Evolutionary conservation across 2,797 vertebrate species (phyloP).

Genomic region (Botia kubotai): DNA sequence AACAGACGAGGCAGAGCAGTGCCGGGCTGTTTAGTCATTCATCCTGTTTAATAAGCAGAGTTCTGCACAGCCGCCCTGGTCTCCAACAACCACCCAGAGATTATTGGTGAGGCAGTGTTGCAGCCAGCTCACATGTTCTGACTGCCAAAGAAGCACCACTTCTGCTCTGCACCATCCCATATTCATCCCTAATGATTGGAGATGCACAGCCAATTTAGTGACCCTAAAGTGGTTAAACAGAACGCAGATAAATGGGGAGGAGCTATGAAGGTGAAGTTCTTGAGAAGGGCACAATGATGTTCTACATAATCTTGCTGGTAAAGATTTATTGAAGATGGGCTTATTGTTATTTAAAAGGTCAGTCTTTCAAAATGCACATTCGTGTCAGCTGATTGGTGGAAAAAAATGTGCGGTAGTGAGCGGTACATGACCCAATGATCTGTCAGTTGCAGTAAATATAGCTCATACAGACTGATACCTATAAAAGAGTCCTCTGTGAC

Average conservation of each 20-base stretch:
- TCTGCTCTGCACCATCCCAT: conserved; percentile 68
- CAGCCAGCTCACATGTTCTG: conserved; percentile 57
- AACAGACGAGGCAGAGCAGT: conserved; percentile 73
- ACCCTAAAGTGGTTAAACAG: conserved; percentile 68
- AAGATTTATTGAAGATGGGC: conserved; percentile 54
- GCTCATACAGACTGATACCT: neutral
- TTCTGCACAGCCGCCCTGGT: conserved; percentile 66
- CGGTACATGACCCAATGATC: neutral
- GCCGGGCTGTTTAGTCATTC: conserved; percentile 76
- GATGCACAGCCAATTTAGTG: conserved; percentile 69
- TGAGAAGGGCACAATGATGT: conserved; percentile 30
- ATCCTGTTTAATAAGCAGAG: conserved; percentile 79
- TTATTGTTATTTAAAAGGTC: conserved; percentile 37
- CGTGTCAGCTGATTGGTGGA: neutral
- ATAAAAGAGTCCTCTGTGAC: neutral
- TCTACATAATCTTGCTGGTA: conserved; percentile 35
- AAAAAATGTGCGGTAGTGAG: neutral
- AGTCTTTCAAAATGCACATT: conserved; percentile 39
- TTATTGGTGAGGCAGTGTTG: conserved; percentile 74
- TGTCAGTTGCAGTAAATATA: neutral
- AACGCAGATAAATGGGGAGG: conserved; percentile 64
- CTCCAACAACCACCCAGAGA: conserved; percentile 71
- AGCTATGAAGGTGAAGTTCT: conserved; percentile 54
- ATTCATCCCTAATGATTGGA: conserved; percentile 74
- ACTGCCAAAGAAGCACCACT: conserved; percentile 70